These are phyloP conservation scores for Halcyon malimbica DNA, from an alignment of 2,113 vertebrate species.

Conservation along the genomic window DNA sequence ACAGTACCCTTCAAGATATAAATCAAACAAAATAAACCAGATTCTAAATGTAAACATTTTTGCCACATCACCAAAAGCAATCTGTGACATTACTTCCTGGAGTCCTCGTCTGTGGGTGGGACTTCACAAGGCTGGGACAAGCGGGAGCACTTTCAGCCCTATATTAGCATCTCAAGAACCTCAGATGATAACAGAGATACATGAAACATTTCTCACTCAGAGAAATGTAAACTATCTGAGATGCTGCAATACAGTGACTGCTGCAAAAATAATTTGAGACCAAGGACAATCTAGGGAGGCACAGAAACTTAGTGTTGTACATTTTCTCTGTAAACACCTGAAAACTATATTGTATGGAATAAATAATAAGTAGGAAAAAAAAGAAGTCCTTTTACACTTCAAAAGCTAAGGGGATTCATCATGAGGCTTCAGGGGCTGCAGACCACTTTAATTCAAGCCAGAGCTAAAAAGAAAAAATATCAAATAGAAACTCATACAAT, in stretches of 20 bases:
- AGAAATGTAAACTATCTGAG: not conserved
- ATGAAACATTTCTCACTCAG: not conserved
- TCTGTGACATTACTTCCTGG: constrained; percentile 36
- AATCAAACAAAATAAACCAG: not conserved
- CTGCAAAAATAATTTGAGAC: not conserved
- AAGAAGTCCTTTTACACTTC: not conserved
- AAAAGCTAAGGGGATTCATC: not conserved
- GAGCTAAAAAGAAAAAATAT: not conserved
- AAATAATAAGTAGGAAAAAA: not conserved
- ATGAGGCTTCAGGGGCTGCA: not conserved
- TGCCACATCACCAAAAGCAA: constrained; percentile 44
- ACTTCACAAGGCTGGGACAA: not conserved
- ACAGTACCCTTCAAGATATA: not conserved
- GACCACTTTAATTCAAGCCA: not conserved
- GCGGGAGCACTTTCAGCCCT: not conserved
- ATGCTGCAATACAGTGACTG: not conserved
- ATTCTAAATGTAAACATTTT: not conserved
- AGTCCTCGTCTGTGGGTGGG: constrained; percentile 5
- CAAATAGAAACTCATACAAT: not conserved
- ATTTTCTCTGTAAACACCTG: not conserved
- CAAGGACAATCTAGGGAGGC: not conserved
- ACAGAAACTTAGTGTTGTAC: not conserved
- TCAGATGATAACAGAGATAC: not conserved
- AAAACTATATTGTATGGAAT: not conserved
- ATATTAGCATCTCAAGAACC: not conserved